Conservation (phyloP, 2,888 invertebrate species). For the Tillus elongatus region DNA sequence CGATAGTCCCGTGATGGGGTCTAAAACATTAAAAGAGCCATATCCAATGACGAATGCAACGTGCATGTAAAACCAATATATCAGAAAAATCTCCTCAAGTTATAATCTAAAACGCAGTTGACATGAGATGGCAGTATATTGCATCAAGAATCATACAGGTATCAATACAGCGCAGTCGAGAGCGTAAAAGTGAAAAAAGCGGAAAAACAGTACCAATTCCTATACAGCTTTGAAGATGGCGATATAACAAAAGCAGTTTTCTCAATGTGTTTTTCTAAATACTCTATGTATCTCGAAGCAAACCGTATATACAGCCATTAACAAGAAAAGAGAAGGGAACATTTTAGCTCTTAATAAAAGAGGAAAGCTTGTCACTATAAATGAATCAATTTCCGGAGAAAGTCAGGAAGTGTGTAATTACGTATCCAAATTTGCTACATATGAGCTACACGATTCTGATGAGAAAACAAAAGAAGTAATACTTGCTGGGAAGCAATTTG, state of each 20-base stretch:
- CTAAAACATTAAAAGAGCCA: too few species aligned
- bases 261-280: not conserved
- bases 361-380: not conserved
- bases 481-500: too few species aligned
- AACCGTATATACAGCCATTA: not conserved
- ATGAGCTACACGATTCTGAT: too few species aligned
- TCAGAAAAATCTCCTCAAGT: too few species aligned
- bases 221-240: not conserved
- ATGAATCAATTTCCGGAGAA: too few species aligned
- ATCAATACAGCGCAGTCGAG: not conserved
- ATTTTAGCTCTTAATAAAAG: not conserved
- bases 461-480: too few species aligned
- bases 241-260: too few species aligned
- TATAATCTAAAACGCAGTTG: not conserved
- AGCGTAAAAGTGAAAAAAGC: not conserved
- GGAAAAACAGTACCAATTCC: not conserved
- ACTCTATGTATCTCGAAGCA: not conserved
- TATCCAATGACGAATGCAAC: too few species aligned
- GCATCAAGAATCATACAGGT: constrained; percentile 1
- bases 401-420: too few species aligned
- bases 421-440: too few species aligned
- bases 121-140: not conserved
- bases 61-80: too few species aligned
- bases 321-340: not conserved
- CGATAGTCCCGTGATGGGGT: not conserved